Percentiles rank a stretch among this genome's conserved stretches.
Evolutionary conservation across 2,113 vertebrate species (phyloP).

Genomic region (Helogale parvula): DNA sequence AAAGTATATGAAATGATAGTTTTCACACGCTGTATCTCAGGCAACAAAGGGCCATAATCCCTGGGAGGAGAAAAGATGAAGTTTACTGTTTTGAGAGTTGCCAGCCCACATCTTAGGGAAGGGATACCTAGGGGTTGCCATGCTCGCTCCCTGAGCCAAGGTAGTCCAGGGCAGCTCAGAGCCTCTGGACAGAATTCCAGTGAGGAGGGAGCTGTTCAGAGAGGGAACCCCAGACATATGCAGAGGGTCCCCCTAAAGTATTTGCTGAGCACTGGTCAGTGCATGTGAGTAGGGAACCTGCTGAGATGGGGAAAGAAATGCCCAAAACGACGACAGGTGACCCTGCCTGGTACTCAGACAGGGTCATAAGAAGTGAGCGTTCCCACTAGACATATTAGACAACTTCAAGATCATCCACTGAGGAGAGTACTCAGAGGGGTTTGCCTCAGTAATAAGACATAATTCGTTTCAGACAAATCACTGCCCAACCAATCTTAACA

Average conservation of each 20-base stretch:
- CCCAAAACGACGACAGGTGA: background rate
- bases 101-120: accelerated
- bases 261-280: background rate
- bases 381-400: background rate
- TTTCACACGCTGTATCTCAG: background rate
- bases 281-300: background rate
- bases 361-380: background rate
- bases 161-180: no score
- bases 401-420: background rate
- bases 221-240: background rate
- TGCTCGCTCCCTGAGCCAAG: background rate
- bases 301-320: no score
- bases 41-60: background rate
- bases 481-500: background rate
- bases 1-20: background rate
- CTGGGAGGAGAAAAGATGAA: no score
- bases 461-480: background rate
- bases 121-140: no score
- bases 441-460: background rate
- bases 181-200: no score
- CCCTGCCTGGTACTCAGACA: background rate
- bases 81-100: no score
- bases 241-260: no score
- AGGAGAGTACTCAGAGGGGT: background rate
- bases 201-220: background rate